Percentiles rank a stretch among this genome's conserved stretches.
These are phyloP conservation scores for Drosophila pachea DNA, from an alignment of 1,140 invertebrate genomes.

Conservation along the genomic window DNA sequence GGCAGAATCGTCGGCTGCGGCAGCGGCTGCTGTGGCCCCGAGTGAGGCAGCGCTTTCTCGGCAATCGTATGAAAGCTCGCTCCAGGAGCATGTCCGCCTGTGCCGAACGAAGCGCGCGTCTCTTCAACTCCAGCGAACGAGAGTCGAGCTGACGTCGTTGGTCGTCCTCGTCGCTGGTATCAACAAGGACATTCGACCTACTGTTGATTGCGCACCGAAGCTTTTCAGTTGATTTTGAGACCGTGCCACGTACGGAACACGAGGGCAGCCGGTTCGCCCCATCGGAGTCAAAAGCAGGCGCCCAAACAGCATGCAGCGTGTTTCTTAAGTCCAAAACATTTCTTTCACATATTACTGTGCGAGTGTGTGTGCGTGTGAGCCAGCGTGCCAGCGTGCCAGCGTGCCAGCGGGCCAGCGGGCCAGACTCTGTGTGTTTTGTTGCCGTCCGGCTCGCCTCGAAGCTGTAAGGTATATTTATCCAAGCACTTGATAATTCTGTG, in stretches of 20 bases:
- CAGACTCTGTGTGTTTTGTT: constrained; percentile 3
- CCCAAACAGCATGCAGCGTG: constrained; percentile 33
- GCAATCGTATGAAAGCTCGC: constrained; percentile 36
- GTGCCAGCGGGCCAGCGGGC: constrained; percentile 1
- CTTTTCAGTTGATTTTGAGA: constrained; percentile 76
- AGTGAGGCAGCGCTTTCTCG: constrained; percentile 23
- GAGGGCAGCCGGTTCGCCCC: constrained; percentile 25
- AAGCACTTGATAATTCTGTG: constrained; percentile 3
- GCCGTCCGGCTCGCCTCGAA: constrained; percentile 1
- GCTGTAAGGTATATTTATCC: constrained; percentile 24
- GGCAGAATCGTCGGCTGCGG: background rate
- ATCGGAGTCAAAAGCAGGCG: constrained; percentile 25
- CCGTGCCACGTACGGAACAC: constrained; percentile 70
- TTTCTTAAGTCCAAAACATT: constrained; percentile 21
- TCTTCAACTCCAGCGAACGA: background rate
- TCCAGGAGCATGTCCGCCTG: constrained; percentile 24
- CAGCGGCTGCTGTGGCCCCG: constrained; percentile 26
- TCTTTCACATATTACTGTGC: constrained; percentile 17
- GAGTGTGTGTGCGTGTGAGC: constrained; percentile 11
- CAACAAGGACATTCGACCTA: constrained; percentile 76
- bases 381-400: background rate
- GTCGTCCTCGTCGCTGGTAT: constrained; percentile 58
- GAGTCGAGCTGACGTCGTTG: constrained; percentile 33
- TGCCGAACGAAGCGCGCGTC: too few relatives aligned
- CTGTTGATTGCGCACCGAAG: constrained; percentile 71